A percentile compares a stretch with the other conserved stretches of the same genome.
These are phyloP conservation scores for Acanthococcus lagerstroemiae DNA, from an alignment of 2,888 invertebrate species.

Conservation along the genomic window DNA sequence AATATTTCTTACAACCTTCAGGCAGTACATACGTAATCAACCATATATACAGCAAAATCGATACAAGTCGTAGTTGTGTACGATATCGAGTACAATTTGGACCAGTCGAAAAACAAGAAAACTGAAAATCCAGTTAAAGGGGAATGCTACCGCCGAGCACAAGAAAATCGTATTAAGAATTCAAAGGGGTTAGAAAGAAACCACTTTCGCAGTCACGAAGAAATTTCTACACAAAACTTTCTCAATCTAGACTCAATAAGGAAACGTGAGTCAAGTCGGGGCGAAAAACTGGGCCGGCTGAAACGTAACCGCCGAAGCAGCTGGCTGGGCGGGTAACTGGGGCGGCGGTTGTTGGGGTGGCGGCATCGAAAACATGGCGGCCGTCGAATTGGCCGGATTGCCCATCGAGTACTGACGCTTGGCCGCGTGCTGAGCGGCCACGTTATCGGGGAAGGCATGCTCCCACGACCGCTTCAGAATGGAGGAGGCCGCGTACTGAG, in stretches of 20 bases:
- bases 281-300: conserved; percentile 33
- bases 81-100: too few species aligned
- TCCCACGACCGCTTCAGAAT: conserved; percentile 60
- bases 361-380: conserved; percentile 36
- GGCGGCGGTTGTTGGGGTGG: conserved; percentile 34
- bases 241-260: too few species aligned
- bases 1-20: too few species aligned
- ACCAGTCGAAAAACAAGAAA: too few species aligned
- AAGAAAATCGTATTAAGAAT: neutral
- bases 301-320: conserved; percentile 32
- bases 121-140: too few species aligned
- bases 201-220: too few species aligned
- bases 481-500: conserved; percentile 22
- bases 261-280: conserved; percentile 9
- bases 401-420: conserved; percentile 40
- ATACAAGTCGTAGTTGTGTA: too few species aligned
- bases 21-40: too few species aligned
- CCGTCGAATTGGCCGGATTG: conserved; percentile 16
- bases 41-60: too few species aligned
- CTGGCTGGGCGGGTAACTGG: conserved; percentile 33
- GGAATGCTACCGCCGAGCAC: neutral
- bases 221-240: too few species aligned
- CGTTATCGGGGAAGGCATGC: conserved; percentile 49
- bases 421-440: neutral
- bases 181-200: too few species aligned